phyloP scores from a whole-genome alignment of 2,113 vertebrate genomes.

The Puma concolor region DNA sequence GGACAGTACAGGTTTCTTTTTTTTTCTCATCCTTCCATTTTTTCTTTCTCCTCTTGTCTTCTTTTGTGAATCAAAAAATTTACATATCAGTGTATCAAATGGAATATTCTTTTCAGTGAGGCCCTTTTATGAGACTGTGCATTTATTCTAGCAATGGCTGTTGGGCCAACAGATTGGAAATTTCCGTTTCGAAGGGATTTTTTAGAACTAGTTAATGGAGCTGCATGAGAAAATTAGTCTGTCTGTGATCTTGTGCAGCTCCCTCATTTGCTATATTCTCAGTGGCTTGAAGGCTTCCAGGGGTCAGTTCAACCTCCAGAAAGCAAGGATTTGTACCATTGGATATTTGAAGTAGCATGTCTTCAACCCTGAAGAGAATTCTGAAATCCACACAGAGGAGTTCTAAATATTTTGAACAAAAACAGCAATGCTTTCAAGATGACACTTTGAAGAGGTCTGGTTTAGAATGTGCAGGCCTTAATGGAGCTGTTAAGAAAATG shows the following conservation, averaged over 20 bases:
- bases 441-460: neutral
- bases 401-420: constrained; percentile 40
- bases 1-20: neutral
- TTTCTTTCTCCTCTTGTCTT: neutral
- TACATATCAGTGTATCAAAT: neutral
- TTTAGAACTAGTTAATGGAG: neutral
- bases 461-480: neutral
- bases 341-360: neutral
- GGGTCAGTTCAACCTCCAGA: neutral
- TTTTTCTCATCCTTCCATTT: neutral
- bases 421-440: neutral
- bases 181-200: neutral
- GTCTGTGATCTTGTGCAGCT: neutral
- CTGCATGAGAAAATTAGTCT: neutral
- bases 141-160: neutral
- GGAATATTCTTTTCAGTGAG: neutral
- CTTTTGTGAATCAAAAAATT: neutral
- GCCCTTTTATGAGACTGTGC: neutral
- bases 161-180: neutral
- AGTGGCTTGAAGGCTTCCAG: neutral
- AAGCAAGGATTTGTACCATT: neutral
- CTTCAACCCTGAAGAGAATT: constrained; percentile 3
- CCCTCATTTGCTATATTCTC: neutral
- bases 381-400: neutral
- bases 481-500: neutral